Base-by-base conservation (phyloP, 2,888 invertebrate species). In the Metacarcinus magister region DNA sequence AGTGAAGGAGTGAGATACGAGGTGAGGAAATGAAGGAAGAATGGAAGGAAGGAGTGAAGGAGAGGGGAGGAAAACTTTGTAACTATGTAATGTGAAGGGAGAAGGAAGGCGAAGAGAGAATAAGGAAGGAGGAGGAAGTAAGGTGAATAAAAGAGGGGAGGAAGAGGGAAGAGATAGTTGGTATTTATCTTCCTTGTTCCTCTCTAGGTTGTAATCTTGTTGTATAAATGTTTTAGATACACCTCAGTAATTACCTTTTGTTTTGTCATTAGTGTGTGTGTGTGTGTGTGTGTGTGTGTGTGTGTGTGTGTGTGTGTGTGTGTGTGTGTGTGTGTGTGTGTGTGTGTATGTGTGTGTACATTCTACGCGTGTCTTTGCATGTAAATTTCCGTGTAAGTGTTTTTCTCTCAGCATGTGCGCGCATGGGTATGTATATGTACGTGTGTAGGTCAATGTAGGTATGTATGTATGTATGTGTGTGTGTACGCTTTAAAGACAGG, bases 231-330 rank as follows among this genome's bases (percentile, higher is more conserved):
- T 82, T 82, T 82, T 4, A 82, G 32, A 7, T 67, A 67, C 82
- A 82, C 82, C 82, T 82, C 32, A 28, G 8, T 82, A 82, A 82
- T 82, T 28, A 82, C 82, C 32, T 13, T 82, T 82, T 82, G 32
- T 82, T 28, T 10, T 92, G 48, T 46, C 16, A 5, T 19, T 60
- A 32, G n/a, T 46, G 92, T 92, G 92, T 92, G 48, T 92, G 92
- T 92, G 48, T 92, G 92, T 92, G 92, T 92, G 92, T 92, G 54
- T 92, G 92, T 92, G 54, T 92, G 92, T 92, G 54, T 92, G 92
- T 92, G 54, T 92, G 92, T 92, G 92, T 92, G 92, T 92, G 92
- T 92, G 92, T 92, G 92, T 92, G 92, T 92, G 92, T 92, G 92
- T 92, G 92, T 92, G 32, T 54, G 91, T 43, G 91, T 82, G 82